Evolutionary conservation across 1,140 invertebrate genomes (phyloP).

Genomic region (Neodiprion fabricii): DNA sequence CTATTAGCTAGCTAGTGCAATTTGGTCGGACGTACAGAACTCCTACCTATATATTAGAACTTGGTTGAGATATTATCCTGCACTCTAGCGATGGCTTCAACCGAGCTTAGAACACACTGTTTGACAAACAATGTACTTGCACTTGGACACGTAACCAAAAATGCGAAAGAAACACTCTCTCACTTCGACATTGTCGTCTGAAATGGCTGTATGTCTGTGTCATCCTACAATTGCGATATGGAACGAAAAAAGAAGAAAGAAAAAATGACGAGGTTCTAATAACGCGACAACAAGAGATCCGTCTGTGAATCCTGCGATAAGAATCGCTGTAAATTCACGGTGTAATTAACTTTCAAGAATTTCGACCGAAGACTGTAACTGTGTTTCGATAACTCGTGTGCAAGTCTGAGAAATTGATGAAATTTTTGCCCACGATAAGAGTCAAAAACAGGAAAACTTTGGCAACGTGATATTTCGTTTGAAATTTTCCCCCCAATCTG

Average conservation of each 20-base stretch:
- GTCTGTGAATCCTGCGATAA: background rate
- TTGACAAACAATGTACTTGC: constrained; percentile 15
- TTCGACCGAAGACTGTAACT: too few species aligned
- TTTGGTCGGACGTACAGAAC: constrained; percentile 9
- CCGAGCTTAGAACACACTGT: background rate
- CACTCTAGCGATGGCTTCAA: constrained; percentile 36
- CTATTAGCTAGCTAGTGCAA: constrained; percentile 48
- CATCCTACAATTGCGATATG: background rate
- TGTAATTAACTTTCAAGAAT: too few species aligned
- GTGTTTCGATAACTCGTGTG: too few species aligned
- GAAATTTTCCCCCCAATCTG: too few species aligned
- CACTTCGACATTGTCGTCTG: background rate
- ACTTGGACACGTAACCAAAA: constrained; percentile 16
- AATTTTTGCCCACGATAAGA: background rate
- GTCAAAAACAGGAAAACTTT: background rate
- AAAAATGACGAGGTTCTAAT: too few species aligned
- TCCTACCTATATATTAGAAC: constrained; percentile 51
- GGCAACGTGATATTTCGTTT: too few species aligned
- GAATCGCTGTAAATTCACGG: too few species aligned
- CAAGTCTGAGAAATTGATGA: too few species aligned
- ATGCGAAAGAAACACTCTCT: background rate
- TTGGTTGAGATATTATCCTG: constrained; percentile 51
- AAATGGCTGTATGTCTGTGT: background rate
- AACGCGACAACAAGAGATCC: background rate
- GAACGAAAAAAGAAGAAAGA: background rate